Base-by-base conservation (phyloP, 2,797 vertebrate genomes). In the Thalassophryne amazonica region DNA sequence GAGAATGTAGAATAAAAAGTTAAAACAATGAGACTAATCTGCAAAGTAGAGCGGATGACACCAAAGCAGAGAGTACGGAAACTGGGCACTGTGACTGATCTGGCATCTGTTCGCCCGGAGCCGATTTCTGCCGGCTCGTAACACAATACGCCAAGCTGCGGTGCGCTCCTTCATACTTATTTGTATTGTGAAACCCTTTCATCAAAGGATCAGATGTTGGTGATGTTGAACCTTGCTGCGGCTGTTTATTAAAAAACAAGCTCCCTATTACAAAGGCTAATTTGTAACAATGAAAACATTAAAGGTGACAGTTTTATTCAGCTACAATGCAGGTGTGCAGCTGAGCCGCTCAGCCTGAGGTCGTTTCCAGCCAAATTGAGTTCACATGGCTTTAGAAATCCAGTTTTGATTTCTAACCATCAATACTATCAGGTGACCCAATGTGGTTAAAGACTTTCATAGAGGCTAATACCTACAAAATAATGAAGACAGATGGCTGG, bases 51-150 rank as follows among this genome's bases (percentile, higher is more conserved):
- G 35, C 21, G 54, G 51, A 28, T 60, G 37, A 69, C n/a, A 49
- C 70, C 70, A 56, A 53, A 67, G 53, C 54, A 56, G 52, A 47
- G 51, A 56, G 40, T 42, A 55, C 51, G 54, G 69, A 70, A 71
- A 60, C 25, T 76, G 46, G 76, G 63, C 69, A 62, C 75, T 81
- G 84, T 89, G 89, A 90, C 86, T 84, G 86, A 91, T 89, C 85
- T 68, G 82, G 86, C 90, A 92, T 90, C 89, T 92, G 89, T 85
- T 88, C 58, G 76, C 83, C 78, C 78, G 80, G 81, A 85, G 83
- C 88, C 71, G 24, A 84, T 89, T 90, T 90, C 87, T 81, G 71
- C 80, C 35, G 22, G 25, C 62, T 24, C 35, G 88, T 85, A 90
- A 92, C 57, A 38, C 9, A 71, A 91, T 74, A 87, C 72, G 58